These are phyloP conservation scores for Muscicapa comitata DNA, from an alignment of 2,797 vertebrate species.

Conservation along the genomic window DNA sequence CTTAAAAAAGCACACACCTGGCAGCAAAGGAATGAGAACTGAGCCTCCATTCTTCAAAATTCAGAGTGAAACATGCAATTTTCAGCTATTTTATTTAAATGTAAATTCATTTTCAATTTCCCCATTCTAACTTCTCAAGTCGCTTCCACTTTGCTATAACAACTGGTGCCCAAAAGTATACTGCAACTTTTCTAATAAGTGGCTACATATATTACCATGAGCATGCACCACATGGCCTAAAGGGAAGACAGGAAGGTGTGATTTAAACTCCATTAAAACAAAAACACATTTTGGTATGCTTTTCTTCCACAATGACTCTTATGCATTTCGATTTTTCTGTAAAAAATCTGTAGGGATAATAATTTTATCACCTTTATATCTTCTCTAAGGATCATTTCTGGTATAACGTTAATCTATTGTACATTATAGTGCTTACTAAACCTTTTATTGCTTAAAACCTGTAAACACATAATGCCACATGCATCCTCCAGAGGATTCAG, in stretches of 20 bases:
- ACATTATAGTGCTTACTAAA: neutral
- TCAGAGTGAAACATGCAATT: neutral
- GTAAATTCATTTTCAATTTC: neutral
- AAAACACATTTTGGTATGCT: neutral
- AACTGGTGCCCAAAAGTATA: neutral
- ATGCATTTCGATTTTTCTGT: neutral
- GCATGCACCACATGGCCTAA: neutral
- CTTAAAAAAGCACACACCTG: neutral
- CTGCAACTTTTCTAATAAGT: neutral
- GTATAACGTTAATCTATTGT: neutral
- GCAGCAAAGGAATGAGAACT: neutral
- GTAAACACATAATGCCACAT: neutral
- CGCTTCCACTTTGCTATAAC: neutral
- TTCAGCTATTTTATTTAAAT: neutral
- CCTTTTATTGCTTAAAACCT: neutral
- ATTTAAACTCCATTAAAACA: neutral
- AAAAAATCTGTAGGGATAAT: neutral
- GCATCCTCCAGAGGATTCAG: neutral
- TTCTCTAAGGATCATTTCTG: neutral
- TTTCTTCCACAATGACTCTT: neutral
- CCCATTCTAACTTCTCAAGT: neutral
- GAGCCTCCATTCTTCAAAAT: neutral
- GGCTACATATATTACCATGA: neutral
- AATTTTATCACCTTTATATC: neutral
- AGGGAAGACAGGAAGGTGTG: neutral